Percentiles rank a stretch among this genome's conserved stretches.
Evolutionary conservation across 2,797 vertebrate genomes (phyloP).

Genomic region (Calcarius lapponicus): DNA sequence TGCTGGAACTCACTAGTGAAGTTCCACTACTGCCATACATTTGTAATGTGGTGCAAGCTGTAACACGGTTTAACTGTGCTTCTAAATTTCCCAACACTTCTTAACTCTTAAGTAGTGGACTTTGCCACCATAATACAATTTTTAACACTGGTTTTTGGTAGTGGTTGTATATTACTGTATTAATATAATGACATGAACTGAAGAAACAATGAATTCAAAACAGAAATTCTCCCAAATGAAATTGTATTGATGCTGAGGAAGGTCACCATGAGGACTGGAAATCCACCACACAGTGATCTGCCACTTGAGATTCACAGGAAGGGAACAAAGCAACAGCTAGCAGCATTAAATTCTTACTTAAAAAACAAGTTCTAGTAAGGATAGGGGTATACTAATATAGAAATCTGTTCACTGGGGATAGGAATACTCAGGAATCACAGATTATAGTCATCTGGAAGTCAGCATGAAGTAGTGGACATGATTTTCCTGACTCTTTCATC

Average conservation of each 20-base stretch:
- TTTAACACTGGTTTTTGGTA: not conserved
- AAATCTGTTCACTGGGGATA: not conserved
- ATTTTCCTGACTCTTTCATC: not conserved
- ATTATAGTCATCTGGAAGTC: not conserved
- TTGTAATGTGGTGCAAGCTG: not conserved
- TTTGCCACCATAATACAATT: not conserved
- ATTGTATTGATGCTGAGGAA: not conserved
- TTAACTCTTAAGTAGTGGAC: not conserved
- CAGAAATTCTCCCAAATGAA: not conserved
- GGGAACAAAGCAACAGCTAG: not conserved
- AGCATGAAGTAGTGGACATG: not conserved
- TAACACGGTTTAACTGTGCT: rapidly evolving
- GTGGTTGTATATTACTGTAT: not conserved
- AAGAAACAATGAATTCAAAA: not conserved
- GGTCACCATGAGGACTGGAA: not conserved
- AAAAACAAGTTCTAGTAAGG: not conserved
- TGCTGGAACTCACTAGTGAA: not conserved
- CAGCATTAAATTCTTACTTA: not conserved
- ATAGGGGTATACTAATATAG: not conserved
- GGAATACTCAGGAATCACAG: not conserved
- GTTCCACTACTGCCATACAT: not conserved
- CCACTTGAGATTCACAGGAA: not conserved
- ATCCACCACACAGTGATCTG: not conserved
- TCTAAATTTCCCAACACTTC: not conserved
- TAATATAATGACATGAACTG: not conserved